Evolutionary conservation across 2,113 vertebrate species (phyloP).

Genomic region (Melospiza melodia): DNA sequence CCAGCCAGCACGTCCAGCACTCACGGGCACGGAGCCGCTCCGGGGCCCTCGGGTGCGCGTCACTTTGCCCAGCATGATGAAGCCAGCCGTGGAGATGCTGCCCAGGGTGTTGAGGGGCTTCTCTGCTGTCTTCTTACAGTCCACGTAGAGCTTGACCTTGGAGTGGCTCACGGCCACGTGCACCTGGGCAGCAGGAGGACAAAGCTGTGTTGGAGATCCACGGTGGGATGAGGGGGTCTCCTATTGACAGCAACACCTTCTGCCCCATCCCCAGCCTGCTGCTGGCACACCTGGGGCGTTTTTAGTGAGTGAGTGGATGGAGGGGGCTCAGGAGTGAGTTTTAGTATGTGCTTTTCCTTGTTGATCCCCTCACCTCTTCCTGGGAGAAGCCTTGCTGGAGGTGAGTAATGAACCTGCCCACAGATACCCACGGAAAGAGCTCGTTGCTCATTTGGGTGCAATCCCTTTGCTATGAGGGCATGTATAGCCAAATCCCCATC

Average conservation of each 20-base stretch:
- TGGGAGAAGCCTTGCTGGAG: neutral
- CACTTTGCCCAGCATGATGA: slow-evolving; percentile 89
- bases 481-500: accelerated
- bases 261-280: neutral
- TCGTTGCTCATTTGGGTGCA: neutral
- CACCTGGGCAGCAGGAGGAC: slow-evolving; percentile 73
- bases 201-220: accelerated
- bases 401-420: neutral
- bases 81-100: slow-evolving; percentile 79
- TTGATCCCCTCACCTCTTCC: neutral
- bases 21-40: slow-evolving; percentile 86
- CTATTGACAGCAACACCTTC: neutral
- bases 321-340: neutral
- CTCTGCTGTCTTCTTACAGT: slow-evolving; percentile 87
- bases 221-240: accelerated
- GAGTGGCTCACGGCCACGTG: slow-evolving; percentile 86
- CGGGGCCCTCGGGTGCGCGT: slow-evolving; percentile 82
- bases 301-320: neutral
- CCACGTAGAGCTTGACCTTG: slow-evolving; percentile 84
- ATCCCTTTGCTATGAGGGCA: neutral
- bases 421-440: neutral
- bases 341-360: neutral
- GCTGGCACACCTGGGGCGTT: neutral
- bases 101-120: slow-evolving; percentile 75
- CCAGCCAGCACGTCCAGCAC: neutral